Base-by-base conservation (phyloP, 2,797 vertebrate species). In the Mormyrus hasselquistii region DNA sequence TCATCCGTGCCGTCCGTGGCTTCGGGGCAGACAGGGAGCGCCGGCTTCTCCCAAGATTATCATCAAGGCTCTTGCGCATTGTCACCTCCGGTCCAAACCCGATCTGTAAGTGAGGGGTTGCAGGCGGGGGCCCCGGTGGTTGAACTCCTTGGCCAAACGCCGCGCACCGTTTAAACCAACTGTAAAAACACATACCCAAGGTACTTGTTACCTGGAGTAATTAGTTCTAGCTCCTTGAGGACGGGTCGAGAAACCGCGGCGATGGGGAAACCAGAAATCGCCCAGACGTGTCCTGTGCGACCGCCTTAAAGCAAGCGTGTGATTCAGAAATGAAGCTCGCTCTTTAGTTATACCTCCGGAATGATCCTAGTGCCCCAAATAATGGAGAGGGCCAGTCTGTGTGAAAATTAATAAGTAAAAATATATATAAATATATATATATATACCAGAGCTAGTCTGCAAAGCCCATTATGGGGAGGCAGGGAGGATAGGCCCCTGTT, bases 291-390 rank as follows among this genome's bases (percentile, higher is more conserved):
- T 90, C 90, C 90, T 65, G 91, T 88, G 89, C 83, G 91, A 91
- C 92, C 88, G 90, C 87, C 53, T 88, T 82, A 91, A 91, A 92
- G 90, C 87, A 25, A 90, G 55, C 90, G 90, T 91, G 89, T 91
- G 90, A 92, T 92, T 91, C 91, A 83, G 91, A 89, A 92, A 91
- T 88, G 89, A 91, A 90, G 85, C 50, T 89, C 83, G 89, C 90
- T 87, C 89, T 91, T 91, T 89, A 88, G 89, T 84, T 91, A 86
- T 87, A 89, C 89, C 91, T 92, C 90, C 53, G 87, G 91, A 91
- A 29, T 73, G 92, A 91, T 88, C 47, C 55, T 73, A 90, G 91
- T 89, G 90, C 88, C 90, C 69, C 89, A 90, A 92, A 92, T 93
- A 90, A 91, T 92, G 90, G 88, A 92, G 91, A 62, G 87, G 85